Base-by-base conservation (phyloP, 2,113 vertebrate species). In the Heterochromis multidens region DNA sequence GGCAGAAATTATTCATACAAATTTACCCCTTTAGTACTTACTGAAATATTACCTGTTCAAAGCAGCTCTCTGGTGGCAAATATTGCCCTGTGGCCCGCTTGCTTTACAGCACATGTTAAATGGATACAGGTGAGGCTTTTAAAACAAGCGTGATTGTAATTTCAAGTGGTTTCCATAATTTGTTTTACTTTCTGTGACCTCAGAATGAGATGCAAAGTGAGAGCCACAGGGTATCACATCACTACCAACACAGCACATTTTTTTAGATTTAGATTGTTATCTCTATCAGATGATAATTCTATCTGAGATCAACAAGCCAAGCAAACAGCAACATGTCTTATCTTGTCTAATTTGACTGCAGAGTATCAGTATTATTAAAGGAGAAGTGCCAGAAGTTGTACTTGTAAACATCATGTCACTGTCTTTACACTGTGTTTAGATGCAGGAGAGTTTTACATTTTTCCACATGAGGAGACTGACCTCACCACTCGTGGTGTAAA, bases 1-100 rank as follows among this genome's bases (percentile, higher is more conserved):
- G 80, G 80, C 83, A 91, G 77, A 90, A 91, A 91, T 84, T 83
- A 90, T 86, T 86, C 77, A 83, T 74, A 83, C 72, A 81, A 54
- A 91, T 91, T 78, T 78, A 77, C 63, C 56, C 54, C 52, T 54
- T 77, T n/a, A 63, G 57, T 37, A 65, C 84, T 77, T 17, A 35
- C 67, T 92, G 85, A 95, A 94, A 94, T 85, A 86, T 90, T 77
- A 93, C 91, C 93, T 89, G 91, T 82, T 95, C 72, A 86, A 86
- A 92, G 83, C 83, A 82, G 80, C 82, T 92, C 86, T 88, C 70
- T 77, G 77, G 72, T 67, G 74, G 87, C 92, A 92, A 74, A 87
- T 70, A 90, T 92, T 84, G 77, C 70, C 86, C 89, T 85, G 89
- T 86, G 91, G 90, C 83, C 78, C 1, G 54, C 40, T 57, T 31